These are phyloP conservation scores for Neosilurus hyrtlii DNA, from an alignment of 2,797 vertebrate genomes.

Conservation along the genomic window DNA sequence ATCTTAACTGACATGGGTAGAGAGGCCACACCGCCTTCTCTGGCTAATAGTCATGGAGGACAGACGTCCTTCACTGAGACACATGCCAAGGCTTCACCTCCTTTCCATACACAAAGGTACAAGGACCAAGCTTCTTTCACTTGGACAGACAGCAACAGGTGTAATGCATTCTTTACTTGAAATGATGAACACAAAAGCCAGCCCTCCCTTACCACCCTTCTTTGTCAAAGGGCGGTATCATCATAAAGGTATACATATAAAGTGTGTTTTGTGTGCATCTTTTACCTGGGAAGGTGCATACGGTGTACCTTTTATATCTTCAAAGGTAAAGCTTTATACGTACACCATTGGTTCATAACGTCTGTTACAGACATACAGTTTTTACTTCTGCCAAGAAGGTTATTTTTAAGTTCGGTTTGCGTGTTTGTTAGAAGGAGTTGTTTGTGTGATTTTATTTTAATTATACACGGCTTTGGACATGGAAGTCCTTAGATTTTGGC, in stretches of 20 bases:
- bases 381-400: too few species aligned
- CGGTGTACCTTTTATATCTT: not conserved
- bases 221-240: not conserved
- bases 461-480: too few species aligned
- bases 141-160: not conserved
- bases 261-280: not conserved
- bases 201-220: not conserved
- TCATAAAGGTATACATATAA: not conserved
- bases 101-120: not conserved
- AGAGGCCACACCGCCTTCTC: not conserved
- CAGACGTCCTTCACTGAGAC: not conserved
- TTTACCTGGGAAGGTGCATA: not conserved
- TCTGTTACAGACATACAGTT: too few species aligned
- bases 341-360: not conserved
- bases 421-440: too few species aligned
- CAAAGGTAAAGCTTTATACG: not conserved
- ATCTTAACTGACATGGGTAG: not conserved
- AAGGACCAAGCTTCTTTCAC: not conserved
- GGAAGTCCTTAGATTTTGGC: too few species aligned
- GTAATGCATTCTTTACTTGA: not conserved
- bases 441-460: too few species aligned
- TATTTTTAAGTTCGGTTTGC: too few species aligned
- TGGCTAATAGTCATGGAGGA: too few species aligned
- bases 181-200: not conserved
- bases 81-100: not conserved